Conservation (phyloP, 2,113 vertebrate species). For the Calypte anna region DNA sequence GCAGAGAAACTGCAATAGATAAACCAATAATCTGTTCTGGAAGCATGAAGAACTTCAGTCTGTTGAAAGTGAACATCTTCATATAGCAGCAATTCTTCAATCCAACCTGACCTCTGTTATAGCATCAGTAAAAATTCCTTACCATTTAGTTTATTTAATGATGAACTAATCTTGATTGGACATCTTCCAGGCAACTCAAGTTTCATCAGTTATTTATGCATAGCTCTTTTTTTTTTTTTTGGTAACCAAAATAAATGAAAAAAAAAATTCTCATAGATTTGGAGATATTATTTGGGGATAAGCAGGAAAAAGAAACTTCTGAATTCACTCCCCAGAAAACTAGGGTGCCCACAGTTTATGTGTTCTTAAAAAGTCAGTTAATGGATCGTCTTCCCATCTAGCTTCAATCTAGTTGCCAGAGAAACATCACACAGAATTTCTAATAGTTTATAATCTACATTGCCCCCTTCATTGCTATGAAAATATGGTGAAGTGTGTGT, state of each 20-base stretch:
- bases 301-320: neutral
- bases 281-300: neutral
- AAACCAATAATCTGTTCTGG: neutral
- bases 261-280: conserved; percentile 1
- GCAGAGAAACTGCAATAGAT: neutral
- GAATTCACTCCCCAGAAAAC: neutral
- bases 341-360: neutral
- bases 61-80: neutral
- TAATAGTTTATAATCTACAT: neutral
- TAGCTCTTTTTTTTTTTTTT: neutral
- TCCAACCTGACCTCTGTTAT: neutral
- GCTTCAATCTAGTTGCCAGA: neutral
- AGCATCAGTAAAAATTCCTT: neutral
- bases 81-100: neutral
- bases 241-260: neutral
- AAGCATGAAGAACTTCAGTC: neutral
- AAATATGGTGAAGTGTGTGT: neutral
- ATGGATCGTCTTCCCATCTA: neutral
- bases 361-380: conserved; percentile 33
- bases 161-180: neutral
- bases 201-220: neutral
- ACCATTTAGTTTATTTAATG: conserved; percentile 14
- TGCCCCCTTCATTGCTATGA: neutral
- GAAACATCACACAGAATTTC: neutral
- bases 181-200: neutral